phyloP scores from a whole-genome alignment of 2,113 vertebrate genomes.

The Donacobius atricapilla region DNA sequence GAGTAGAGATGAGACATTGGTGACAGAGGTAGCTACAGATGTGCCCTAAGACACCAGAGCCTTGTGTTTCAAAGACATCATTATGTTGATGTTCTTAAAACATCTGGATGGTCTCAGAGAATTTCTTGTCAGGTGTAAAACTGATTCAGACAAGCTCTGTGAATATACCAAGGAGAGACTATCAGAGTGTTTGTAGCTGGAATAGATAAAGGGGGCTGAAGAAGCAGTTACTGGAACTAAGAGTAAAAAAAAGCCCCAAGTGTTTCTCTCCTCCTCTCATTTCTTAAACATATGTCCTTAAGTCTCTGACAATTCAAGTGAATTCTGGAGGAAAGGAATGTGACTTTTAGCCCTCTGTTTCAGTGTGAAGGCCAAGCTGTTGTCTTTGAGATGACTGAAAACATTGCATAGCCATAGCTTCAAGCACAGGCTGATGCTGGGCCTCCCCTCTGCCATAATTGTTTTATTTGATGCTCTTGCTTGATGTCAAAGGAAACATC shows the following conservation, averaged over 20 bases:
- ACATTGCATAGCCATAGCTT: neutral
- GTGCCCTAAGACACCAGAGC: neutral
- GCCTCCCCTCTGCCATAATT: neutral
- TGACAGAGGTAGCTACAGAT: neutral
- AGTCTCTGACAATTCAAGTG: neutral
- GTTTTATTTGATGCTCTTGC: neutral
- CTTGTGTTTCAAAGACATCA: neutral
- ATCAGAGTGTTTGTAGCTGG: neutral
- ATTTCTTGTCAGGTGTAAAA: neutral
- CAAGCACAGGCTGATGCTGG: neutral
- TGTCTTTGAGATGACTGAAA: neutral
- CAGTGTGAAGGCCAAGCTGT: neutral
- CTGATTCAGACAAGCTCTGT: neutral
- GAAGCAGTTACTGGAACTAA: neutral
- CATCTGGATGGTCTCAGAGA: neutral
- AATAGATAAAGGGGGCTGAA: neutral
- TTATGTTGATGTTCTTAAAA: neutral
- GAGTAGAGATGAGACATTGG: neutral
- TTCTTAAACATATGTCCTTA: neutral
- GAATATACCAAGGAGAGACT: neutral
- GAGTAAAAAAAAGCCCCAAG: neutral
- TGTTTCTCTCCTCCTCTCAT: accelerated
- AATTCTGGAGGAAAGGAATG: neutral
- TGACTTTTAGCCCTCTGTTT: neutral
- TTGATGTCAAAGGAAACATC: neutral